Base-by-base conservation (phyloP, 2,888 invertebrate species). In the Drepana falcataria region DNA sequence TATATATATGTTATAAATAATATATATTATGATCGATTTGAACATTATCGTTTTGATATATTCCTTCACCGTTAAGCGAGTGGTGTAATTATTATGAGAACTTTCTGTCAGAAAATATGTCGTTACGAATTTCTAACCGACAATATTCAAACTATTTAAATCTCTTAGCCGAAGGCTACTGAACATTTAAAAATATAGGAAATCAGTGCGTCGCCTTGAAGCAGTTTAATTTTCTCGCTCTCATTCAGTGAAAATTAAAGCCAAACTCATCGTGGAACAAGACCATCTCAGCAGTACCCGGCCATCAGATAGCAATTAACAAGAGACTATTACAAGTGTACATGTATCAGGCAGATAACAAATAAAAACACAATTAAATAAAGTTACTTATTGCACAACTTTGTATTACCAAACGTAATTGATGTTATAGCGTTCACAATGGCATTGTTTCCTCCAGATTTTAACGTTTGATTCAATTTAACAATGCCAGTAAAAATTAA, bases 361-460 rank as follows among this genome's bases (percentile, higher is more conserved):
- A 44, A 44, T 44, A 44, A 44, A 44, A 44, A 44, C 44, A 44
- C 44, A 44, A 44, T 44, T 34, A 51, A 51, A 51, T 51, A 40
- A 40, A 40, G 1, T 51, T 44, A 34, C 33, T 6, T 48, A 48
- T 51, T 53, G 3, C 44, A 52, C 53, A 60, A 66, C 54, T 33
- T 2, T 40, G 9, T 44, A 44, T 44, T 44, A 44, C 44, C 44
- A 9, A 44, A 44, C 9, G 44, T 44, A 9, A 9, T 44, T 62
- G 60, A 66, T 65, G 66, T 64, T 63, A 59, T 60, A 61, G 62
- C 64, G 63, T 63, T 65, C 69, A 56, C 61, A 61, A 58, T 60
- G 55, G 61, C 65, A 66, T 68, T 72, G 66, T 69, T 69, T 68
- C 63, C 49, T 49, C 7, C 57, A 54, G 69, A 72, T 72, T 51